phyloP scores from a whole-genome alignment of 30 jellyfish, hydroid and myxozoan genomes.

The Catostylus mosaicus region DNA sequence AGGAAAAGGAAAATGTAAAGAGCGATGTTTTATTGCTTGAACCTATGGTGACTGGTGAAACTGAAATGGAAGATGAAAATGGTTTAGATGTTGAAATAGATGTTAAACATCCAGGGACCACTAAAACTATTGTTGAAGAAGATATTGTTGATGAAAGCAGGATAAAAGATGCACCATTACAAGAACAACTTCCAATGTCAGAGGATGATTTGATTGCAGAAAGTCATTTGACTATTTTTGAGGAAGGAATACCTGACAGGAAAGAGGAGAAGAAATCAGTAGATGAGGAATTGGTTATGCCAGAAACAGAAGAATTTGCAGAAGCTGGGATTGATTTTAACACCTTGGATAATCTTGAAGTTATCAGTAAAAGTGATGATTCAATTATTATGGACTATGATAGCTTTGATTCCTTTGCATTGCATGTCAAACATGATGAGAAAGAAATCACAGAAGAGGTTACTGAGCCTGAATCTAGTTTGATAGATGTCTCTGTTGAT shows the following conservation, averaged over 20 bases:
- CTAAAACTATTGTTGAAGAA: not conserved
- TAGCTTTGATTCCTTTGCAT: slow-evolving; percentile 65
- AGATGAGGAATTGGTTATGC: slow-evolving; percentile 27
- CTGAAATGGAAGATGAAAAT: not conserved
- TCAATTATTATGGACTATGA: slow-evolving; percentile 13
- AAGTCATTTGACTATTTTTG: not conserved
- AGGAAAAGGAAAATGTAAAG: not conserved
- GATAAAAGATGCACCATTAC: not conserved
- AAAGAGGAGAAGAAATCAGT: not conserved
- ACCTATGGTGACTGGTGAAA: not conserved
- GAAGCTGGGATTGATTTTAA: slow-evolving; percentile 40
- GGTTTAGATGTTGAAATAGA: not conserved
- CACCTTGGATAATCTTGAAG: slow-evolving; percentile 9
- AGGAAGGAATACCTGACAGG: not conserved
- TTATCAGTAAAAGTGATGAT: slow-evolving; percentile 16
- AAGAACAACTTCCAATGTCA: not conserved
- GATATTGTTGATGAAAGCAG: not conserved
- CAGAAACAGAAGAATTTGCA: slow-evolving; percentile 7
- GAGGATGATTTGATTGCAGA: not conserved
- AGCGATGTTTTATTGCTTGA: not conserved
- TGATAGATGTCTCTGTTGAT: not conserved
- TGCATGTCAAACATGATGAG: slow-evolving; percentile 31
- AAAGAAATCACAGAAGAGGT: slow-evolving; percentile 1
- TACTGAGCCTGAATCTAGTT: not conserved
- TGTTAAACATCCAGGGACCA: not conserved